Evolutionary conservation across 2,797 vertebrate genomes (phyloP).

Genomic region (Forpus xanthops): DNA sequence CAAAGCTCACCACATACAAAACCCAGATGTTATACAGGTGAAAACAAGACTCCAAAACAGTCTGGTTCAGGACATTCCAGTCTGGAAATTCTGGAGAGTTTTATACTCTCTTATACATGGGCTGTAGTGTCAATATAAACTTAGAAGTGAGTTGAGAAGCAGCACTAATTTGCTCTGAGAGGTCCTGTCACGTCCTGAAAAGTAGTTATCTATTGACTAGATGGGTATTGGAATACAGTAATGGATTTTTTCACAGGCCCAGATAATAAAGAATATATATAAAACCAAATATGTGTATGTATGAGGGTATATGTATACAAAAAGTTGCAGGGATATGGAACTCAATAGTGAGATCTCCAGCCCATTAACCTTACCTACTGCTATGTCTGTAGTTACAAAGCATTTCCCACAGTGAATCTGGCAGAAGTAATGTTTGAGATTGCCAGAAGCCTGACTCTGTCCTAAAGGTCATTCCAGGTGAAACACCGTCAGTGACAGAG

Average conservation of each 20-base stretch:
- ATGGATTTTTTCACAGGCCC: neutral
- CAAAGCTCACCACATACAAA: neutral
- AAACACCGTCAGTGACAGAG: neutral
- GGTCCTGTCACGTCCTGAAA: neutral
- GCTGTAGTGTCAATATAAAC: neutral
- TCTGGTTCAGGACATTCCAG: neutral
- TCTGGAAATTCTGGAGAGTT: neutral
- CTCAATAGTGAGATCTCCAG: neutral
- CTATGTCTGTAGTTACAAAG: neutral
- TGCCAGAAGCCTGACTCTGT: neutral
- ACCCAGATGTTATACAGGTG: rapidly evolving
- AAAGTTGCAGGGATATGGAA: neutral
- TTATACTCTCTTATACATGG: neutral
- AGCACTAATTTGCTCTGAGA: neutral
- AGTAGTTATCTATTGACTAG: neutral
- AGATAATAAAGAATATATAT: neutral
- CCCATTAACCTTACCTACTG: neutral
- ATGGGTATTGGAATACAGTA: neutral
- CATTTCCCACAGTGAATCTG: neutral
- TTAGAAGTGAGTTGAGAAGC: neutral
- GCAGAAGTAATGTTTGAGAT: neutral
- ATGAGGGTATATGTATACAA: neutral
- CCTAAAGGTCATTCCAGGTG: neutral
- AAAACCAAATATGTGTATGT: neutral
- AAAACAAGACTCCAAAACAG: neutral